phyloP scores from a whole-genome alignment of 1,140 invertebrate species.

The Zelostemma sp. region DNA sequence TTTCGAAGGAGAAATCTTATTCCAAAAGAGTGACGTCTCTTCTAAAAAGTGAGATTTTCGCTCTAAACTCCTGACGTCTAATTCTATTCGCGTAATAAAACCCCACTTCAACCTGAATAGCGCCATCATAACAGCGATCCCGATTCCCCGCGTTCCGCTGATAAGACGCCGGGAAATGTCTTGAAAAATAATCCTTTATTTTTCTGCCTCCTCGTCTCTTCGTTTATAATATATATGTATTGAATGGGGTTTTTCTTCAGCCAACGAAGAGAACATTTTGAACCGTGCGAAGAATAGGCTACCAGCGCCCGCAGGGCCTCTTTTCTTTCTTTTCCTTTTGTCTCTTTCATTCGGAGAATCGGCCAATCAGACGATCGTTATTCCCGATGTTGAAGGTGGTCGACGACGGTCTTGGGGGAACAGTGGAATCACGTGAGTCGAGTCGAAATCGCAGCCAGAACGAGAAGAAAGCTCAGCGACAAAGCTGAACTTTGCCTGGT shows the following conservation, averaged over 20 bases:
- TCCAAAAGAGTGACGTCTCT: no score
- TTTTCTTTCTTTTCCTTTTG: neutral
- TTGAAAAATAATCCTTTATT: conserved; percentile 33
- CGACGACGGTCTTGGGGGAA: conserved; percentile 20
- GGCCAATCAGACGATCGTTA: neutral
- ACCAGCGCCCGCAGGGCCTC: conserved; percentile 45
- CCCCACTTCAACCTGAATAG: no score
- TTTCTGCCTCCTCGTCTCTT: conserved; percentile 20
- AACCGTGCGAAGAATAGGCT: conserved; percentile 45
- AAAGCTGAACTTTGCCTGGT: conserved; percentile 29
- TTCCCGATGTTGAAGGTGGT: conserved; percentile 16
- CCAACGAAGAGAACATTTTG: conserved; percentile 14
- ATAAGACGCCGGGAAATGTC: conserved; percentile 38
- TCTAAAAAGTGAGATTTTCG: no score
- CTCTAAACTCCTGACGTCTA: no score
- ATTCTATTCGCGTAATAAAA: no score
- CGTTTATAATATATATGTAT: conserved; percentile 19
- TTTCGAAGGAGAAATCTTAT: no score
- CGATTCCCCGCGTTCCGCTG: no score
- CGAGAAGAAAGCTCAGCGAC: conserved; percentile 33
- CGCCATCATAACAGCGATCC: no score
- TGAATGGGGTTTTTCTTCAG: conserved; percentile 6
- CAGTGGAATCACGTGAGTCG: conserved; percentile 55
- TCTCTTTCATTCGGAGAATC: conserved; percentile 9
- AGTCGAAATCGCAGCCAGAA: conserved; percentile 36